Evolutionary conservation across 1,140 invertebrate species (phyloP).

Genomic region (Drosophila mayri): DNA sequence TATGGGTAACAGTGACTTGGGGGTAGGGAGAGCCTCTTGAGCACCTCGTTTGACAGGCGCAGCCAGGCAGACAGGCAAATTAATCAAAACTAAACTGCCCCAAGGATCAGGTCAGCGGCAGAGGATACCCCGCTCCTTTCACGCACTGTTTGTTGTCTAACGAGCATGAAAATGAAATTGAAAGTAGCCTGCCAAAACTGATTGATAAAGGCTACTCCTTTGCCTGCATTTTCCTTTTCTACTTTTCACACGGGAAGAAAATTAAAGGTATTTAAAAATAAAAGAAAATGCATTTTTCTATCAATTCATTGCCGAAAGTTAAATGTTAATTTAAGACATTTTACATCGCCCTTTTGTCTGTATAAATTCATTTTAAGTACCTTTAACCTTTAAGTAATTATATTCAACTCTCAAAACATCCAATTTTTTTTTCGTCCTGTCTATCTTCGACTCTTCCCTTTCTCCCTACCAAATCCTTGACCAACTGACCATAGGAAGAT

Average conservation of each 20-base stretch:
- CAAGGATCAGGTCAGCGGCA: conserved; percentile 55
- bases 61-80: conserved; percentile 68
- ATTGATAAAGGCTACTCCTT: conserved; percentile 61
- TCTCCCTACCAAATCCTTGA: conserved; percentile 8
- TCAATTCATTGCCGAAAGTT: too few species aligned
- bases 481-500: conserved; percentile 33
- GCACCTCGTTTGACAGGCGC: conserved; percentile 61
- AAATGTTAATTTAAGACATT: too few species aligned
- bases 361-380: neutral
- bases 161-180: conserved; percentile 81
- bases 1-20: conserved; percentile 43
- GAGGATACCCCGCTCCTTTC: conserved; percentile 27
- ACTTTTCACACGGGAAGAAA: neutral
- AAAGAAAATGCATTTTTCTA: too few species aligned
- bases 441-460: neutral
- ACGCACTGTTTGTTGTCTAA: conserved; percentile 73
- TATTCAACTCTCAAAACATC: neutral
- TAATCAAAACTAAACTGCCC: conserved; percentile 79
- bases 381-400: neutral
- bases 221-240: too few species aligned
- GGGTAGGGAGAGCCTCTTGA: neutral
- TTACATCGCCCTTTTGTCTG: neutral
- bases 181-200: conserved; percentile 69
- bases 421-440: neutral
- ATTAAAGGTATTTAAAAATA: neutral